Evolutionary conservation across 2,113 vertebrate species (phyloP), one percentile per base, ranked within the genome.

Genomic region (Pristiophorus japonicus): DNA sequence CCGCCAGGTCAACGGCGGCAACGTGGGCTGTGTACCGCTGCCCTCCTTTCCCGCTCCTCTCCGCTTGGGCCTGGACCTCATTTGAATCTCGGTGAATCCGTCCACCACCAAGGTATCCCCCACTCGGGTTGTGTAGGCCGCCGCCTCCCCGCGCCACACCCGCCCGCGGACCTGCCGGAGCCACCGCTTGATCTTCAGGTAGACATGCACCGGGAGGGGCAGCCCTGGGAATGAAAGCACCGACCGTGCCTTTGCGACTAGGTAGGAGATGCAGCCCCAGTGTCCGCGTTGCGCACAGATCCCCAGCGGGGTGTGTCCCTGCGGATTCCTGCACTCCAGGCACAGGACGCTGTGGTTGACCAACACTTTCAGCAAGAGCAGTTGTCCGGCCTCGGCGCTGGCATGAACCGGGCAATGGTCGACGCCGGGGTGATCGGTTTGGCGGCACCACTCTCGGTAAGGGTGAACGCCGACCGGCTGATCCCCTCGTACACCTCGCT

Each of bases 361-460:
- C 95, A 98, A 98, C 27, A 98, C 96, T 96, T 98, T 98, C 87
- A 98, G 96, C 95, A 98, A 96, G 96, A 97, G 95, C 95, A 98
- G 97, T 45, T 97, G 98, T 96, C 97, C 97, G 0, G 96, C 96
- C 95, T 98, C 97, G 8, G 96, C 97, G 7, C 97, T 97, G 1
- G 96, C 97, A 34, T 98, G 97, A 66, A 98, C 67, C 8, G 98
- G 97, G 90, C 97, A 97, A 93, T 98, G 97, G 81, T 95, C 84
- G 27, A 96, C 95, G 92, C 98, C 98, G 22, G 87, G 96, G 65
- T 98, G 98, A 95, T 97, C 96, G 7, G 95, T 97, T 95, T 97
- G 96, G 0, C 96, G 96, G 96, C 98, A 98, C 98, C 98, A 98
- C 34, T 96, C 97, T 85, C 97, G 96, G 4, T 96, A 98, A 3